phyloP scores from a whole-genome alignment of 1,140 invertebrate genomes.

The Lordiphosa mommai region DNA sequence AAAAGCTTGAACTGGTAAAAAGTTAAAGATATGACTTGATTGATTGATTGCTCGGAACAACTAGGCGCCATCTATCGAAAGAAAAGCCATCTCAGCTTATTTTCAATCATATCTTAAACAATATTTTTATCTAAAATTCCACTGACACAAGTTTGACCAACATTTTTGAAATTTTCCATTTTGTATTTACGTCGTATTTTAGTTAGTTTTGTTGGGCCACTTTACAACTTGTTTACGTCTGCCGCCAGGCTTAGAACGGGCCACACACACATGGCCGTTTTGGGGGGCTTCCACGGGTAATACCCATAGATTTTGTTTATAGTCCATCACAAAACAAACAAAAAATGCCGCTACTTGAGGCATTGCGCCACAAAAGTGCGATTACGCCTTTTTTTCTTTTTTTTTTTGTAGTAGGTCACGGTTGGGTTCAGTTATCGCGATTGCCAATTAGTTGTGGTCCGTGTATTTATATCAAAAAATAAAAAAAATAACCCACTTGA shows the following conservation, averaged over 20 bases:
- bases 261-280: slow-evolving; percentile 5
- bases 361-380: slow-evolving; percentile 62
- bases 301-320: slow-evolving; percentile 22
- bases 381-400: slow-evolving; percentile 6
- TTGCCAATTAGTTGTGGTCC: slow-evolving; percentile 1
- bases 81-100: no score
- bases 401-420: slow-evolving; percentile 65
- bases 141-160: no score
- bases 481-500: not conserved
- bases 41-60: no score
- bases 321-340: slow-evolving; percentile 29
- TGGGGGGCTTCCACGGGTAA: not conserved
- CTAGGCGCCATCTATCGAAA: no score
- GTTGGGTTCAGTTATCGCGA: slow-evolving; percentile 26
- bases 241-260: slow-evolving; percentile 40
- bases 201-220: not conserved
- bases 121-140: no score
- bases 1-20: no score
- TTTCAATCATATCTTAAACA: no score
- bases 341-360: slow-evolving; percentile 52
- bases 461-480: not conserved
- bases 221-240: slow-evolving; percentile 51
- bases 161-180: not conserved
- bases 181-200: not conserved
- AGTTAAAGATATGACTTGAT: no score